A percentile compares a stretch with the other conserved stretches of the same genome.
phyloP scores from a whole-genome alignment of 2,888 invertebrate species.

The Lasioglossum malachurum region DNA sequence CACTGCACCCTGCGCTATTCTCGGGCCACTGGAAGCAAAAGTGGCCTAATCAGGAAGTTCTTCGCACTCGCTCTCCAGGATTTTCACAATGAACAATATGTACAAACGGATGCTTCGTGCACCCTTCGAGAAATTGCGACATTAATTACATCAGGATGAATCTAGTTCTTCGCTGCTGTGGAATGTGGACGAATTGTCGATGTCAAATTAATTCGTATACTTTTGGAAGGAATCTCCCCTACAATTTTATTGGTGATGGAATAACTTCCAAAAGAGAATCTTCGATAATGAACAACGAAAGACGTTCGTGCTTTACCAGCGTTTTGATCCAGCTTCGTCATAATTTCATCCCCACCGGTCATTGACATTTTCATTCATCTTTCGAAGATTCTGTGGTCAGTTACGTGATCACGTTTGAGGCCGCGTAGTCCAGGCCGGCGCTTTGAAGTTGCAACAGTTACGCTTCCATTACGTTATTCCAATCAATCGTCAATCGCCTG shows the following conservation, averaged over 20 bases:
- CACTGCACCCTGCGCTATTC: background rate
- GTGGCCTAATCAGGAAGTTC: background rate
- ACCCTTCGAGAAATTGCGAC: background rate
- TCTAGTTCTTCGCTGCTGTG: background rate
- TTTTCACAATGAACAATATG: background rate
- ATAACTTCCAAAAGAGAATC: too few species aligned
- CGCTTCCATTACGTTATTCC: slow-evolving; percentile 48
- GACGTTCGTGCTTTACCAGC: background rate
- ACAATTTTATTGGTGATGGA: too few species aligned
- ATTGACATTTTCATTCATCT: slow-evolving; percentile 2
- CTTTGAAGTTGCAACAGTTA: slow-evolving; percentile 33
- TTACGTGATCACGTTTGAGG: background rate
- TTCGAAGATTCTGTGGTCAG: background rate
- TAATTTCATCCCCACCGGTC: background rate
- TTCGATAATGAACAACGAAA: background rate
- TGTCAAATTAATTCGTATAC: background rate
- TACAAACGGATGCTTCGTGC: too few species aligned
- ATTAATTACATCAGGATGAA: background rate
- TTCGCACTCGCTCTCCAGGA: background rate
- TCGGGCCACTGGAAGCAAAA: background rate
- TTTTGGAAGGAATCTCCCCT: too few species aligned
- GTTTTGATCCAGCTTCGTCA: background rate
- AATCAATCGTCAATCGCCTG: slow-evolving; percentile 71
- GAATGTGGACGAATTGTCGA: background rate
- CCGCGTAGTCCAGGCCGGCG: background rate